These are phyloP conservation scores for Acronicta alni DNA, from an alignment of 2,888 invertebrate genomes.

Conservation along the genomic window DNA sequence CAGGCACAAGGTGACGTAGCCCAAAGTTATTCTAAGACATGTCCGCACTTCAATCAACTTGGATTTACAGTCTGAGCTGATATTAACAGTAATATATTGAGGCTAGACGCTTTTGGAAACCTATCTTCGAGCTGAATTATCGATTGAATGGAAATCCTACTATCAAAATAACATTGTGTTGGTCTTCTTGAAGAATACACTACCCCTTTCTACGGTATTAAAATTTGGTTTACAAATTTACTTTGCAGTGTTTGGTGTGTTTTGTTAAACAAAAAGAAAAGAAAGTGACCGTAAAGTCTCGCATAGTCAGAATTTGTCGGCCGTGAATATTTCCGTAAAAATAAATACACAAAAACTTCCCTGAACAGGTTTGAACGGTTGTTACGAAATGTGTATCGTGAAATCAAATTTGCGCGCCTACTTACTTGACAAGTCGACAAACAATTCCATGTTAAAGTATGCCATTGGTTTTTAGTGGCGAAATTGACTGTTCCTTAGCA, in stretches of 20 bases:
- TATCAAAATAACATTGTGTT: slow-evolving; percentile 27
- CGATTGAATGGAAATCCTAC: slow-evolving; percentile 36
- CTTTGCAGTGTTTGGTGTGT: slow-evolving; percentile 26
- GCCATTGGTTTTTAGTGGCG: slow-evolving; percentile 10
- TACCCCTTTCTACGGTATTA: slow-evolving; percentile 18
- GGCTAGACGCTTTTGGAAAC: slow-evolving; percentile 43
- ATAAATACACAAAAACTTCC: slow-evolving; percentile 47
- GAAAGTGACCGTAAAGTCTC: slow-evolving; percentile 26
- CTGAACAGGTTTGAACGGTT: slow-evolving; percentile 61
- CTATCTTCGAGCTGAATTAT: slow-evolving; percentile 37
- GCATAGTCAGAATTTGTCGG: slow-evolving; percentile 30
- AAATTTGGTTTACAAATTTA: slow-evolving; percentile 34
- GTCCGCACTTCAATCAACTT: slow-evolving; percentile 64
- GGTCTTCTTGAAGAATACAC: slow-evolving; percentile 19
- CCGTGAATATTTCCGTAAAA: slow-evolving; percentile 54
- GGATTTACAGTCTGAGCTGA: slow-evolving; percentile 52
- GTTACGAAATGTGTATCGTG: slow-evolving; percentile 76
- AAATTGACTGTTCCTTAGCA: slow-evolving; percentile 8
- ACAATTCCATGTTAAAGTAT: slow-evolving; percentile 24
- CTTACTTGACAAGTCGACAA: slow-evolving; percentile 41
- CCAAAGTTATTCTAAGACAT: slow-evolving; percentile 74
- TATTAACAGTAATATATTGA: slow-evolving; percentile 53
- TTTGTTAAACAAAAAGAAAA: slow-evolving; percentile 26
- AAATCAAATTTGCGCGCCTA: slow-evolving; percentile 67
- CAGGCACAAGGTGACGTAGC: slow-evolving; percentile 71